Base-by-base conservation (phyloP, 1,140 invertebrate genomes). In the Ooceraea biroi region DNA sequence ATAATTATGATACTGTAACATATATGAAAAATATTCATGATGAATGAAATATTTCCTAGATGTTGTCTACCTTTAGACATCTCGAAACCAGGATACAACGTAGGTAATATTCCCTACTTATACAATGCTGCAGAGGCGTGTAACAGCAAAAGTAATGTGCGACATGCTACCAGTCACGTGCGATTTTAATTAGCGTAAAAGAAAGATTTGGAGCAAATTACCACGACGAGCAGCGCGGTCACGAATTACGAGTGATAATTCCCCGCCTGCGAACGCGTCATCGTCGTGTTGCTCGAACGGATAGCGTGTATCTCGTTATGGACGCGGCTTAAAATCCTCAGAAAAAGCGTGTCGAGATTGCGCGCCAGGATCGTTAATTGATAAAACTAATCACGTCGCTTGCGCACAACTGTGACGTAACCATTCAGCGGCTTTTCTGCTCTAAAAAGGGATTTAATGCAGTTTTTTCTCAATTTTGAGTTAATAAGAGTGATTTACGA, bases 141-240 rank as follows among this genome's bases (percentile, higher is more conserved):
- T 10, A 22, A 19, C 46, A 1, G 22, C 17, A 74, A 77, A 77
- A 55, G 19, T 22, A 36, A 25, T 4, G 17, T 22, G 46, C 19
- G 14, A 1, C 30, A 10, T 25, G 22, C 3, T 73, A 46, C 19
- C 46, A 12, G 25, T 63, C 41, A 66, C 8, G 10, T 25, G 36
- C 22, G 52, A 69, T 80, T 71, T 80, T 80, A 80, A 80, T 80
- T 80, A 80, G n/a, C 52, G n/a, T 7, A 50, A 27, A 61, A 48
- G 12, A 78, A 71, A 71, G 52, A 71, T 69, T 69, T 58, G 36
- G 11, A 41, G 44, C 41, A 22, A 78, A 57, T 66, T 77, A 66
- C 27, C 12, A 25, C 48, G 65, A 63, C 14, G 58, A 12, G 17
- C 17, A 27, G 22, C 63, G 46, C 66, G 19, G 14, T 25, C 30